Conservation (phyloP, 2,797 vertebrate genomes). For the Sebastes variabilis region DNA sequence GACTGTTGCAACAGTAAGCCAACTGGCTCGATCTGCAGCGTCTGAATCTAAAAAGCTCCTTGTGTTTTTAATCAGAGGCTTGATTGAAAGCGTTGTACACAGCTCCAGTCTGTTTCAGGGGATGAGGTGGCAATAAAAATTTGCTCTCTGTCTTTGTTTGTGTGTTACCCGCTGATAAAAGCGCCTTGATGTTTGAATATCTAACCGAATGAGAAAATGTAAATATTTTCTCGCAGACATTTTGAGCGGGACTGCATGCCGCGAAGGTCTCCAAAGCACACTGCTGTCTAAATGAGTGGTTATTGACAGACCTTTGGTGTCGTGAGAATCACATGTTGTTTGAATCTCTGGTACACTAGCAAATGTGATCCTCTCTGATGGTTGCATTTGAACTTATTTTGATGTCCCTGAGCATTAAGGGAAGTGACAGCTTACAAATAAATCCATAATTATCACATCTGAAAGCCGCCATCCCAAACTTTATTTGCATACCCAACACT, state of each 20-base stretch:
- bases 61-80: constrained; percentile 56
- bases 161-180: constrained; percentile 62
- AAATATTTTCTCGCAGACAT: constrained; percentile 82
- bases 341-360: constrained; percentile 80
- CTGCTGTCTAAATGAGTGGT: constrained; percentile 83
- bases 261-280: constrained; percentile 79
- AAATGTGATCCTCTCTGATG: constrained; percentile 86
- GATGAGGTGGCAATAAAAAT: constrained; percentile 71
- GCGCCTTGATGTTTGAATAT: constrained; percentile 76
- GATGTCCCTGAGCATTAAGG: constrained; percentile 87
- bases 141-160: constrained; percentile 70
- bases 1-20: constrained; percentile 27
- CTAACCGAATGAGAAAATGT: constrained; percentile 75
- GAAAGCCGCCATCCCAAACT: constrained; percentile 80
- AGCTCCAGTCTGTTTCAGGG: constrained; percentile 61
- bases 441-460: constrained; percentile 89
- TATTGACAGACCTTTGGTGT: constrained; percentile 85
- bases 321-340: constrained; percentile 78
- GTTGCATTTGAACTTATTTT: constrained; percentile 85
- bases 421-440: constrained; percentile 91
- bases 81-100: constrained; percentile 58
- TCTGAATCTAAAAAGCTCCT: constrained; percentile 18
- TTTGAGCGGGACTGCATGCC: constrained; percentile 72
- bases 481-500: constrained; percentile 85
- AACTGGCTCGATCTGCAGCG: constrained; percentile 4